A percentile compares a stretch with the other conserved stretches of the same genome.
Conservation (phyloP, 1,140 invertebrate species). For the Orius insidiosus region DNA sequence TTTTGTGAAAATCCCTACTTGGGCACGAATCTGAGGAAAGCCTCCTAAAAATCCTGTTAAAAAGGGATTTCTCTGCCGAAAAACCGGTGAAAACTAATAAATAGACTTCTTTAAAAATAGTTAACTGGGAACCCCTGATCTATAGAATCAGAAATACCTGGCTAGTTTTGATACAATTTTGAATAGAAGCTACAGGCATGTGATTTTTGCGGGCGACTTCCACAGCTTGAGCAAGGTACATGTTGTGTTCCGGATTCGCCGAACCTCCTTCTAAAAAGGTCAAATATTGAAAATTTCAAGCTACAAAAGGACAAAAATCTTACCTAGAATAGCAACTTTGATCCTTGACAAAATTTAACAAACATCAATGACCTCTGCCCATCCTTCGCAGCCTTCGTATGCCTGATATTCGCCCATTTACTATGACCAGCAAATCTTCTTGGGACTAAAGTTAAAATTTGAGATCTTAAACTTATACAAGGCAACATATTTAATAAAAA, state of each 20-base stretch:
- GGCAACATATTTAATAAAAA: too few relatives aligned
- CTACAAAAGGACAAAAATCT: constrained; percentile 5
- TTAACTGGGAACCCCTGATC: too few relatives aligned
- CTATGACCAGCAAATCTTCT: constrained; percentile 42
- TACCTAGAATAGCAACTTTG: constrained; percentile 35
- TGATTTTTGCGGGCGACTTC: constrained; percentile 37
- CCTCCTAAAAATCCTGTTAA: too few relatives aligned
- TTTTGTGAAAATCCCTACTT: too few relatives aligned
- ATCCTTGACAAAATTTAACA: constrained; percentile 31
- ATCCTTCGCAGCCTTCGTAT: constrained; percentile 45
- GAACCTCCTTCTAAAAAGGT: constrained; percentile 13
- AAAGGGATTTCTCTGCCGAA: too few relatives aligned
- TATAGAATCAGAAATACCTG: too few relatives aligned
- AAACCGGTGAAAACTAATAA: too few relatives aligned
- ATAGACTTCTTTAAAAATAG: too few relatives aligned
- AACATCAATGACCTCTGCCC: constrained; percentile 29
- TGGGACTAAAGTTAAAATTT: background rate
- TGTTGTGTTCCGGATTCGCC: constrained; percentile 35
- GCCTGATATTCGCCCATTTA: constrained; percentile 56
- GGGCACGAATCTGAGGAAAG: too few relatives aligned
- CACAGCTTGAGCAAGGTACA: constrained; percentile 33
- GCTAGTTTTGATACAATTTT: constrained; percentile 34
- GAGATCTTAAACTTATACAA: too few relatives aligned
- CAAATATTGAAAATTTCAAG: too few relatives aligned
- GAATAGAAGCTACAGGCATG: constrained; percentile 38